A percentile compares a stretch with the other conserved stretches of the same genome.
Conservation (phyloP, 1,140 invertebrate species). For the Calephelis nemesis region DNA sequence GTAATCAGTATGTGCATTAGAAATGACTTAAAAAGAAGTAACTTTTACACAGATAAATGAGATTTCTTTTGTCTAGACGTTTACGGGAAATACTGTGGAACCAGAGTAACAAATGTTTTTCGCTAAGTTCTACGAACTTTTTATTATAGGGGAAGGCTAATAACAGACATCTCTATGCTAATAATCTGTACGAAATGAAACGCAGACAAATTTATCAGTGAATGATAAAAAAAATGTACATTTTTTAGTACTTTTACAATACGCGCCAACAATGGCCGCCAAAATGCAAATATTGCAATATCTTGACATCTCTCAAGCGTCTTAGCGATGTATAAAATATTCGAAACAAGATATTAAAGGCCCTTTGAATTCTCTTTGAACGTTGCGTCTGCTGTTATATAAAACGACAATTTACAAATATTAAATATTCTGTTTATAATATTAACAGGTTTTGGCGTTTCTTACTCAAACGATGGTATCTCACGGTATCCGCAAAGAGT, state of each 20-base stretch:
- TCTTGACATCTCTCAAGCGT: constrained; percentile 26
- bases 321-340: constrained; percentile 19
- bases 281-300: constrained; percentile 51
- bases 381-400: not conserved
- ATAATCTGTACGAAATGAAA: constrained; percentile 24
- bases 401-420: not conserved
- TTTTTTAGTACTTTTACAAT: constrained; percentile 26
- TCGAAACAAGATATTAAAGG: constrained; percentile 9
- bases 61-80: constrained; percentile 11
- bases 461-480: too few relatives aligned
- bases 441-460: too few relatives aligned
- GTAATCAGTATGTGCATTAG: too few relatives aligned
- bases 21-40: not conserved
- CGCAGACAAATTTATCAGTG: constrained; percentile 22
- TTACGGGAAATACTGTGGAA: not conserved
- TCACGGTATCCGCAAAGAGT: too few relatives aligned
- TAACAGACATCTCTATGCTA: constrained; percentile 7
- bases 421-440: not conserved
- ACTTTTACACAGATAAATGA: constrained; percentile 4
- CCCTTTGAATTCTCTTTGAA: constrained; percentile 6
- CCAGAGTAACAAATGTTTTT: not conserved
- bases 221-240: constrained; percentile 32
- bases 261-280: constrained; percentile 41
- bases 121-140: constrained; percentile 3
- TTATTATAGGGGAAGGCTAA: constrained; percentile 10